Evolutionary conservation across 2,113 vertebrate species (phyloP), one percentile per base, ranked within the genome.

Genomic region (Lamprologus sp.): DNA sequence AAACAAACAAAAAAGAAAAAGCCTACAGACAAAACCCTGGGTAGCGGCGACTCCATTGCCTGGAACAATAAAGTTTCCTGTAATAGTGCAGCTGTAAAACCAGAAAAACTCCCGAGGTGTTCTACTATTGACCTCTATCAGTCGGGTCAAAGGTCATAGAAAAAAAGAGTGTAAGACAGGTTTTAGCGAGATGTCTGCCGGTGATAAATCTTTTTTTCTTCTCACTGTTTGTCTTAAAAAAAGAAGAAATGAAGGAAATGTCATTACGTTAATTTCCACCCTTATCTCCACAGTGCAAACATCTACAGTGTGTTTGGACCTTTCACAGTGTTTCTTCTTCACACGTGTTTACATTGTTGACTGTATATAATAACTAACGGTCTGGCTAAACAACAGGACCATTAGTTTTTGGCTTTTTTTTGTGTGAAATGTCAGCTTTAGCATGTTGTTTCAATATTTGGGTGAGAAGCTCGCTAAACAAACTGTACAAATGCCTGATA

Each of bases 71-170:
- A 83, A 65, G 35, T 15, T 31, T 45, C 15, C 23, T 40, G 33
- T 63, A 54, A 75, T 65, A 83, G 79, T 68, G 63, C 75, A 6
- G 84, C 4, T 60, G 26, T 90, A 79, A 88, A 91, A 84, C 83
- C 75, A 63, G 9, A 84, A 65, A 70, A 55, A 1, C 42, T 68
- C 84, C 55, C 1, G 17, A 68, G 54, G n/a, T 75, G 33, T 84
- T 12, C 4, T 56, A 19, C 58, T 85, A 12, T 10, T 77, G 73
- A 49, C 79, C 45, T 51, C 73, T 5, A 21, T 47, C 53, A 35
- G 21, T 26, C 15, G 0, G 79, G 56, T 88, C 58, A 90, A 75
- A 75, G 42, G 70, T 49, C 70, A 75, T 28, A 7, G 70, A 47
- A 42, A 75, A 70, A 45, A 75, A 47, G 21, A 5, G 42, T 49